Evolutionary conservation across 2,113 vertebrate genomes (phyloP).

Genomic region (Heterochromis multidens): DNA sequence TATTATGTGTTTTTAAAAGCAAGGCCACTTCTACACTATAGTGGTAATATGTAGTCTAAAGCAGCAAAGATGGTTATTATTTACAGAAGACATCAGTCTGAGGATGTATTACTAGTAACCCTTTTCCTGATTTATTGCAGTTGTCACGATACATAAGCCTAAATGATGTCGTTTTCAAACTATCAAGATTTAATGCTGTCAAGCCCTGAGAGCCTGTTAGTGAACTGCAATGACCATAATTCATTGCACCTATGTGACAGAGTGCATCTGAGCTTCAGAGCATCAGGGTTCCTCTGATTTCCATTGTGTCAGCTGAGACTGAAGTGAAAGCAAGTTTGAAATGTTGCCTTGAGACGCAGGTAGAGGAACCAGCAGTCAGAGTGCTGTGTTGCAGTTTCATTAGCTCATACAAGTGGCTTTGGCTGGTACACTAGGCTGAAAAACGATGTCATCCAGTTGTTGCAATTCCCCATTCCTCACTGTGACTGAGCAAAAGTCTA

Average conservation of each 20-base stretch:
- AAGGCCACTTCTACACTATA: not conserved
- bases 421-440: not conserved
- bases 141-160: constrained; percentile 2
- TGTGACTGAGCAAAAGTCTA: not conserved
- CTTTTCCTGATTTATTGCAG: constrained; percentile 39
- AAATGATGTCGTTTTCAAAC: constrained; percentile 36
- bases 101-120: constrained; percentile 22
- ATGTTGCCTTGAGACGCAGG: constrained; percentile 5
- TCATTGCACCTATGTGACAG: constrained; percentile 33
- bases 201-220: constrained; percentile 21
- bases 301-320: not conserved
- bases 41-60: not conserved
- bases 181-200: constrained; percentile 32
- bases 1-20: not conserved
- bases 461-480: not conserved
- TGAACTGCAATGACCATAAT: constrained; percentile 39
- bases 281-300: constrained; percentile 30
- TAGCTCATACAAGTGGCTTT: not conserved
- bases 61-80: not conserved
- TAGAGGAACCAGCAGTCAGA: not conserved
- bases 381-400: not conserved
- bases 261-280: constrained; percentile 22
- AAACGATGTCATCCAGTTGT: not conserved
- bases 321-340: constrained; percentile 19
- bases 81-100: not conserved